A percentile compares a stretch with the other conserved stretches of the same genome.
Conservation (phyloP, 2,888 invertebrate genomes). For the Calameuta idolon region DNA sequence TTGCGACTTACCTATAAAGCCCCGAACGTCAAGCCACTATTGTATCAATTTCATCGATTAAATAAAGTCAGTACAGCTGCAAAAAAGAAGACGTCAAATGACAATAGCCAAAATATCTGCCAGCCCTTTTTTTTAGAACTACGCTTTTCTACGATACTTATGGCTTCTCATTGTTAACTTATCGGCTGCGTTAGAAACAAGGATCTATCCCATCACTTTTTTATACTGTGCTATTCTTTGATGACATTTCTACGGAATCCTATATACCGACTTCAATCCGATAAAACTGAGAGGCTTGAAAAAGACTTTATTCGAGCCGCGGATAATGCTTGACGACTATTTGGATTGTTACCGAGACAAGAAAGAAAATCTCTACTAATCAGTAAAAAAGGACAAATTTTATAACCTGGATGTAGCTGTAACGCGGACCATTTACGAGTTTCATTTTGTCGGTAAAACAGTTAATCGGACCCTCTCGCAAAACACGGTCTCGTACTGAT, state of each 20-base stretch:
- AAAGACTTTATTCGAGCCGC: neutral
- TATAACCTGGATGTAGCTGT: neutral
- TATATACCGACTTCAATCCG: neutral
- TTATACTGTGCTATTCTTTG: neutral
- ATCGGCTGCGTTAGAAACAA: neutral
- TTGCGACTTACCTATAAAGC: neutral
- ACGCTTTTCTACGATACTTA: neutral
- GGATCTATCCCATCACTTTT: neutral
- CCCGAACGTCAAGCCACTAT: neutral
- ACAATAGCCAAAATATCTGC: neutral
- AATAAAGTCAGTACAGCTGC: neutral
- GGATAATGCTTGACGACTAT: constrained; percentile 2
- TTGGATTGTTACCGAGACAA: neutral
- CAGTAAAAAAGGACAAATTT: neutral
- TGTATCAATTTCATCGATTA: neutral
- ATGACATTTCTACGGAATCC: neutral
- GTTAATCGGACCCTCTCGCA: neutral
- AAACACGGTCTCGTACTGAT: neutral
- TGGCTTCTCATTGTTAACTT: neutral
- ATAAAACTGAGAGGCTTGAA: neutral
- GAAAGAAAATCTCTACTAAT: neutral
- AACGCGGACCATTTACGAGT: neutral
- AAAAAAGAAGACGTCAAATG: neutral
- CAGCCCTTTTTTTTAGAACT: neutral
- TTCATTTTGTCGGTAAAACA: neutral